A percentile compares a stretch with the other conserved stretches of the same genome.
Conservation (phyloP, 2,797 vertebrate genomes). For the Moxostoma hubbsi region DNA sequence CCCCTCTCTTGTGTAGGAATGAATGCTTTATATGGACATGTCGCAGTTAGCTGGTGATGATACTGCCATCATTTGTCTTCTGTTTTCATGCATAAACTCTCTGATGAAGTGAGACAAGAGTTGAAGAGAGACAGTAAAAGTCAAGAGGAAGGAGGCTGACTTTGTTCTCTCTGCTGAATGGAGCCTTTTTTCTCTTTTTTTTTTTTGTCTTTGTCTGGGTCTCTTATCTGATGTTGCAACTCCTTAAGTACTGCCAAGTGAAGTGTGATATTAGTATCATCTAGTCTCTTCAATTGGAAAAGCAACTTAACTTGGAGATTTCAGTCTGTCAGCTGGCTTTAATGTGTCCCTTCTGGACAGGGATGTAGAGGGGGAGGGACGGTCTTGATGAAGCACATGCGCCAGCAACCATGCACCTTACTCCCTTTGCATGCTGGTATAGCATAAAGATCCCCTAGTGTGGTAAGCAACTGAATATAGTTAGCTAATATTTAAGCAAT, state of each 20-base stretch:
- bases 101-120: slow-evolving; percentile 12
- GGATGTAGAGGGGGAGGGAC: slow-evolving; percentile 24
- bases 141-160: slow-evolving; percentile 37
- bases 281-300: slow-evolving; percentile 65
- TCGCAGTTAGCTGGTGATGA: slow-evolving; percentile 40
- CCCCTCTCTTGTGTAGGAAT: slow-evolving; percentile 41
- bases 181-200: slow-evolving; percentile 22
- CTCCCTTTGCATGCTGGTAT: slow-evolving; percentile 57
- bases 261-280: slow-evolving; percentile 76
- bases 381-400: slow-evolving; percentile 55
- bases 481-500: too few species aligned
- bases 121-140: slow-evolving; percentile 20
- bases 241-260: slow-evolving; percentile 71
- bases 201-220: slow-evolving; percentile 33
- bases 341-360: slow-evolving; percentile 30
- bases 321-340: slow-evolving; percentile 67
- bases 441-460: neutral
- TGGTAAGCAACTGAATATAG: slow-evolving; percentile 51
- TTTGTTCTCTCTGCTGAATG: slow-evolving; percentile 41
- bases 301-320: slow-evolving; percentile 73
- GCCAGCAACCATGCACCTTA: slow-evolving; percentile 60
- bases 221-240: slow-evolving; percentile 50
- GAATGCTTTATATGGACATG: slow-evolving; percentile 36
- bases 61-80: slow-evolving; percentile 24
- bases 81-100: slow-evolving; percentile 10